phyloP scores from a whole-genome alignment of 2,113 vertebrate genomes.

The Lycaon pictus region DNA sequence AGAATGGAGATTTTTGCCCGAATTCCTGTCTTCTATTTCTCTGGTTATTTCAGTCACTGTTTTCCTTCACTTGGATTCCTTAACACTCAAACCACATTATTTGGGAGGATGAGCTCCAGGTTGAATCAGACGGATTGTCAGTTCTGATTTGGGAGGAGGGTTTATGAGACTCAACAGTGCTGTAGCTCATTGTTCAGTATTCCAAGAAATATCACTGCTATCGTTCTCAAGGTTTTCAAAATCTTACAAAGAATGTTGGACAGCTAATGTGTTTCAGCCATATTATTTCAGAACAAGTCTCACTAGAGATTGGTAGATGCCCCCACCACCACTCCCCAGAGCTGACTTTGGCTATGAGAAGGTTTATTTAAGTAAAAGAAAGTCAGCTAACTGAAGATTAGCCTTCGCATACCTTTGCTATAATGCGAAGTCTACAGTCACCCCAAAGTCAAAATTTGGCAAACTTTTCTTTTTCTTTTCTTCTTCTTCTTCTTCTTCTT shows the following conservation, averaged over 20 bases:
- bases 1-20: not conserved
- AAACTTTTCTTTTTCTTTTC: not conserved
- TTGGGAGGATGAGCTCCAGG: slow-evolving; percentile 57
- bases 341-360: not conserved
- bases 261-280: slow-evolving; percentile 4
- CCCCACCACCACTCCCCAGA: not conserved
- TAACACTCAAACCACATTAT: slow-evolving; percentile 65
- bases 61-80: slow-evolving; percentile 59
- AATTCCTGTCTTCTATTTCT: slow-evolving; percentile 35
- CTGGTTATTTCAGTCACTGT: slow-evolving; percentile 51
- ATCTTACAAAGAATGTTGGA: slow-evolving; percentile 53
- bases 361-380: slow-evolving; percentile 57
- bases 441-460: not conserved
- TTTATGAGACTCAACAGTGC: slow-evolving; percentile 46
- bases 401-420: not conserved
- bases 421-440: not conserved
- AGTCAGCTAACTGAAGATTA: slow-evolving; percentile 21
- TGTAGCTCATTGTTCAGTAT: slow-evolving; percentile 8
- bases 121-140: slow-evolving; percentile 65
- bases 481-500: too few relatives aligned
- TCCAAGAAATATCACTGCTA: slow-evolving; percentile 35
- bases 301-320: not conserved
- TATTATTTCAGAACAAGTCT: slow-evolving; percentile 50
- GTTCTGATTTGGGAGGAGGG: slow-evolving; percentile 64
- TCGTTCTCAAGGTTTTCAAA: slow-evolving; percentile 55